phyloP scores from a whole-genome alignment of 2,888 invertebrate genomes.

The Leptinotarsa tumamoca region DNA sequence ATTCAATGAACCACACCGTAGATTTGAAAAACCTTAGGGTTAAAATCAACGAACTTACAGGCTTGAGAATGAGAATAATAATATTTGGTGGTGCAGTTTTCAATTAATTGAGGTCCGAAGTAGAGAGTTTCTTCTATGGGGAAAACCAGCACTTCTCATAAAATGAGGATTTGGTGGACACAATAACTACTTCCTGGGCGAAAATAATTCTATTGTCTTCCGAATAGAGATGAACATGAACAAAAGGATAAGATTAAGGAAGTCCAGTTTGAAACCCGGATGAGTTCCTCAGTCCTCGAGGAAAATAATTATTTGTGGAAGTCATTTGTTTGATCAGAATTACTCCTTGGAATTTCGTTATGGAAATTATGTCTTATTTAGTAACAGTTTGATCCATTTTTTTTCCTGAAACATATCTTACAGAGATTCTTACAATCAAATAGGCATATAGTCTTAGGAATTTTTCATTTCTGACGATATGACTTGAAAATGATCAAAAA shows the following conservation, averaged over 20 bases:
- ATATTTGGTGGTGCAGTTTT: not conserved
- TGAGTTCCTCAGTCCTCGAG: constrained; percentile 1
- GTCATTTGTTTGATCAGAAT: not conserved
- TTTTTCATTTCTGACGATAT: too few relatives aligned
- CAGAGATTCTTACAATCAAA: too few relatives aligned
- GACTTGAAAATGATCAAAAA: too few relatives aligned
- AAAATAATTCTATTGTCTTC: constrained; percentile 52
- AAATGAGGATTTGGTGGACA: constrained; percentile 7
- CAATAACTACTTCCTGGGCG: constrained; percentile 23
- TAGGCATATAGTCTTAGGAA: too few relatives aligned
- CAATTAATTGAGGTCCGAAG: not conserved
- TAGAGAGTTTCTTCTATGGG: not conserved
- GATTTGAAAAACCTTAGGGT: too few relatives aligned
- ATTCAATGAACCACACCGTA: too few relatives aligned
- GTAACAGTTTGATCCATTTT: not conserved
- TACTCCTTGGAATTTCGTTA: not conserved
- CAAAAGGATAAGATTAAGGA: constrained; percentile 58
- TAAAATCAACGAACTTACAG: too few relatives aligned
- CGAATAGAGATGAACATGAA: constrained; percentile 50
- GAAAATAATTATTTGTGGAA: not conserved
- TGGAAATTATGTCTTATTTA: not conserved
- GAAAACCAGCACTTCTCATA: not conserved
- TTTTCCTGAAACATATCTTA: too few relatives aligned
- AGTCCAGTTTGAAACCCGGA: constrained; percentile 56
- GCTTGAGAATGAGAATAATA: too few relatives aligned